These are phyloP conservation scores for Agrenia bidenticulata DNA, from an alignment of 2,888 invertebrate species.

Conservation along the genomic window DNA sequence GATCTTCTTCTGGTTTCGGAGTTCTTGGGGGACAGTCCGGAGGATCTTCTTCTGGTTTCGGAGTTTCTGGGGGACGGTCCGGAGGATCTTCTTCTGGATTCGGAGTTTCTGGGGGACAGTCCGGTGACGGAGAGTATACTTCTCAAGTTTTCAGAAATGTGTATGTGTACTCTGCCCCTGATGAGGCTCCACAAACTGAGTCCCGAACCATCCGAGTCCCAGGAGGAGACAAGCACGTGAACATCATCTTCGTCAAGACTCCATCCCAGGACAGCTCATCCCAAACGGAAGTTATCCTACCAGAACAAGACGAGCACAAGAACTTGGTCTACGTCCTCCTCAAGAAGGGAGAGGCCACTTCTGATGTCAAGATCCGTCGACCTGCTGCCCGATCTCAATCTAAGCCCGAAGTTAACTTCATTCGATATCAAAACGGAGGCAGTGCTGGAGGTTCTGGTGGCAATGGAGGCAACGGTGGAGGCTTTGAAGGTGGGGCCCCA, in stretches of 20 bases:
- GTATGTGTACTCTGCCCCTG: constrained; percentile 1
- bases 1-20: background rate
- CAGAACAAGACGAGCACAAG: constrained; percentile 75
- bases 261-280: constrained; percentile 40
- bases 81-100: too few species aligned
- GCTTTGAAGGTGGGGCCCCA: too few species aligned
- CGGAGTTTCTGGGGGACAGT: too few species aligned
- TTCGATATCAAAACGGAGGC: constrained; percentile 53
- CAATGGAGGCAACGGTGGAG: too few species aligned
- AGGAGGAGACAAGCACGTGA: constrained; percentile 54
- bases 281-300: constrained; percentile 67
- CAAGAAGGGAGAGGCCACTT: constrained; percentile 78
- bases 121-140: background rate
- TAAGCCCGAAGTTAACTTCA: constrained; percentile 88
- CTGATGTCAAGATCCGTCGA: constrained; percentile 74
- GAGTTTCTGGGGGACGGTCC: too few species aligned
- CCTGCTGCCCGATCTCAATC: constrained; percentile 76
- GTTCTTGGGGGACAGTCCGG: too few species aligned
- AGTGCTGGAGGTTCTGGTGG: background rate
- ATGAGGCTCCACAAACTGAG: background rate
- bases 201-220: constrained; percentile 15
- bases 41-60: too few species aligned
- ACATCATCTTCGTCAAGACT: constrained; percentile 78
- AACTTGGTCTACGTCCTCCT: constrained; percentile 84
- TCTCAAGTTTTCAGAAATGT: constrained; percentile 68